These are phyloP conservation scores for Himalopsyche kuldschensis DNA, from an alignment of 2,888 invertebrate species.

Conservation along the genomic window DNA sequence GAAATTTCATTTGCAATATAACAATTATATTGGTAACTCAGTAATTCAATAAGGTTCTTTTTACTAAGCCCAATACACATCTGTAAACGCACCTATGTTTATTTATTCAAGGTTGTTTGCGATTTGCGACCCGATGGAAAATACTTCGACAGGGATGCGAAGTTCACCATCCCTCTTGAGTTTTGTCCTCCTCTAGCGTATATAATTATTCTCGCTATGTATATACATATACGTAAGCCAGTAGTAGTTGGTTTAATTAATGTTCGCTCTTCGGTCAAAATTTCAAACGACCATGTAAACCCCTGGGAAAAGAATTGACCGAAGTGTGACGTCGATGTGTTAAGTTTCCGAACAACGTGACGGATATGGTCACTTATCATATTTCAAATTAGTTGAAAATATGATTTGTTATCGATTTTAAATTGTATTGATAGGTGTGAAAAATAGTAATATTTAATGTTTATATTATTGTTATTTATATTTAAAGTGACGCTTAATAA, in stretches of 20 bases:
- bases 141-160: not conserved
- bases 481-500: too few species aligned
- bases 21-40: too few species aligned
- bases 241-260: not conserved
- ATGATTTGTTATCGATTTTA: too few species aligned
- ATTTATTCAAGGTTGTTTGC: conserved; percentile 23
- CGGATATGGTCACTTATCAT: too few species aligned
- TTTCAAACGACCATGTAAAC: not conserved
- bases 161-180: not conserved
- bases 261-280: not conserved
- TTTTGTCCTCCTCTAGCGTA: not conserved
- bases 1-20: too few species aligned
- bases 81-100: conserved; percentile 5
- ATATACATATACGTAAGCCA: not conserved
- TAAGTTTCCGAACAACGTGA: not conserved
- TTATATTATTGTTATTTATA: too few species aligned
- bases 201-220: not conserved
- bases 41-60: too few species aligned
- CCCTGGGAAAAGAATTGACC: not conserved
- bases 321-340: not conserved
- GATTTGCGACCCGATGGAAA: conserved; percentile 15
- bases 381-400: too few species aligned
- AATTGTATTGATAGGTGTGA: too few species aligned
- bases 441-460: too few species aligned
- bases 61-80: not conserved